Evolutionary conservation across 2,797 vertebrate genomes (phyloP), one percentile per base, ranked within the genome.

Genomic region (Ataeniobius toweri): DNA sequence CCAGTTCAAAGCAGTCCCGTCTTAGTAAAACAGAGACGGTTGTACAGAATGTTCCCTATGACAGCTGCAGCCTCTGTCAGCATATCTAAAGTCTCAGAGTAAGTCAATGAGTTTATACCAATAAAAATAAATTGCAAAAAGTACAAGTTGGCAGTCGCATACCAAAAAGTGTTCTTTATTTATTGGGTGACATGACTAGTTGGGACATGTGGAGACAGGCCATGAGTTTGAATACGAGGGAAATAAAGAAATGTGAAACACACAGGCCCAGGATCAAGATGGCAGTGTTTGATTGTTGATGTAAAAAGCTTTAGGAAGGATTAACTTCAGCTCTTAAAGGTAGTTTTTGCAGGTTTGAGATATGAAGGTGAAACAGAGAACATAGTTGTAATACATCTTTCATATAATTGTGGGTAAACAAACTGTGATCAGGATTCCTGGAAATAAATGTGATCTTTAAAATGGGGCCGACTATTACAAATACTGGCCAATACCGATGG

Each of bases 1-100:
- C 61, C 50, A 84, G 82, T 84, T 88, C 80, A 88, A 28, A 7
- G 8, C 71, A 53, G 77, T 81, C 65, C 68, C 59, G 81, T 81
- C 48, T 73, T 74, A 58, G 81, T 78, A 75, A 67, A 81, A 68
- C 9, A 20, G 22, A 76, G 63, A 55, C 26, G 50, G 51, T 16
- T 0, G 22, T 18, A 44, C 22, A 58, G 31, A 28, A 18, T 46
- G 14, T 79, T 77, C 58, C 59, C 63, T 68, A 59, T 61, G 78
- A 75, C 79, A 48, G 73, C 56, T 73, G 75, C 5, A 41, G 73
- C 80, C 51, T 69, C 50, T 51, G 63, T 44, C 79, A 76, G 72
- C 76, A 79, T 74, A 71, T 72, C 36, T 75, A 16, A 53, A 77
- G 70, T 77, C 78, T 77, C 50, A 80, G 31, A 70, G 76, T 82